Evolutionary conservation across 2,888 invertebrate species (phyloP), one percentile per base, ranked within the genome.

Genomic region (Sphecodes monilicornis): DNA sequence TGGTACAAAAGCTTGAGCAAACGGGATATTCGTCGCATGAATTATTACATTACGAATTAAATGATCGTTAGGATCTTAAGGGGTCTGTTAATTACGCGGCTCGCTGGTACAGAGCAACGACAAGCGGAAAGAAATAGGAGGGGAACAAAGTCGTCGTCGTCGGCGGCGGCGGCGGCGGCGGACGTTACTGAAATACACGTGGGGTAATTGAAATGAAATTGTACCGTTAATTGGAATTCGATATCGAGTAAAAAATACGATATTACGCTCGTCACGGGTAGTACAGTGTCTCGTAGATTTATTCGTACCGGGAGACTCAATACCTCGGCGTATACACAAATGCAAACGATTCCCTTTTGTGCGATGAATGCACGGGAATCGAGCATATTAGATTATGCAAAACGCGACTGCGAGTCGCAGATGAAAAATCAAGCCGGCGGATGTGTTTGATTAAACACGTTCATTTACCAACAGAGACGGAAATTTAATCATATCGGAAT

Each of bases 41-140:
- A 76, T 66, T 84, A 73, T 69, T 39, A 26, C 64, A 80, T 64
- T 50, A 60, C 60, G 74, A 60, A 54, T 82, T 64, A 71, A 32
- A 32, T 43, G 57, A 54, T 50, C 76, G 69, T 73, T 41, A 41
- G 32, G 41, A 77, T 73, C 69, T 50, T 50, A 77, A 81, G 69
- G 76, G 73, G 46, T 81, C 60, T 22, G 39, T 83, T 83, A 83
- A 83, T 81, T 81, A 69, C 68, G 32, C 57, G 69, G 81, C 81
- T 76, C 72, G 60, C 68, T 81, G 68, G 71, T 72, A 57, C 39
- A 41, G 57, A 22, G 68, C 76, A 69, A 76, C 57, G 76, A 64
- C 66, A 39, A 69, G 46, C 70, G 64, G 32, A 69, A 29, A 68
- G 70, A 43, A 16, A 70, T 6, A 18, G 32, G 6, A 11, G n/a